Percentiles rank a stretch among this genome's conserved stretches.
These are phyloP conservation scores for Petrosia ficiformis DNA, from an alignment of 37 sponge, comb jelly and placozoan genomes.

Conservation along the genomic window DNA sequence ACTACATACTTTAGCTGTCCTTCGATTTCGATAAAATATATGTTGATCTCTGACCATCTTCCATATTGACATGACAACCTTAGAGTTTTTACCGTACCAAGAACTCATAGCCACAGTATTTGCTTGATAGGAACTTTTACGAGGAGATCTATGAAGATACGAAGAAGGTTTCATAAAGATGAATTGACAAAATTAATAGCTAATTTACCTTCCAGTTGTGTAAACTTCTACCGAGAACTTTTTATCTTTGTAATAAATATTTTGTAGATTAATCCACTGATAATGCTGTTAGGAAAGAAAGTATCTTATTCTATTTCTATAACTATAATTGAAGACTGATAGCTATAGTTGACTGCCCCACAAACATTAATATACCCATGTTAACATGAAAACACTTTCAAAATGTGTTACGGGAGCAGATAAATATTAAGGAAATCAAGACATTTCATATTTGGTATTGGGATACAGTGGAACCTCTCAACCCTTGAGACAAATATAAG, in stretches of 20 bases:
- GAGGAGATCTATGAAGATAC: not conserved
- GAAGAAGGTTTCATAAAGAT: not conserved
- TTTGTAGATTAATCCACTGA: conserved; percentile 76
- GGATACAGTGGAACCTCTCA: no score
- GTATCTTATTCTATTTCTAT: conserved; percentile 10
- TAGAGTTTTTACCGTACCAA: conserved; percentile 49
- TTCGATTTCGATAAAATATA: conserved; percentile 55
- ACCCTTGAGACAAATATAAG: no score
- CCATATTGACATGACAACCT: conserved; percentile 64
- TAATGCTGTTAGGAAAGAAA: conserved; percentile 32
- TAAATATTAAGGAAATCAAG: no score
- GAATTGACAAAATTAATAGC: not conserved
- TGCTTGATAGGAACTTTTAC: not conserved
- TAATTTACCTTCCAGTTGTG: conserved; percentile 30
- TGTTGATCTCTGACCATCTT: conserved; percentile 82
- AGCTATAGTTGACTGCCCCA: no score
- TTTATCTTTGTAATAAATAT: conserved; percentile 72
- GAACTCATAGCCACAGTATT: conserved; percentile 24
- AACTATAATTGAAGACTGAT: not conserved
- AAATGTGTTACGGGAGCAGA: no score
- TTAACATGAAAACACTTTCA: no score
- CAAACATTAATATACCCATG: no score
- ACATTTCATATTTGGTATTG: no score
- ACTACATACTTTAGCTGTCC: conserved; percentile 19
- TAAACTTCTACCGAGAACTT: conserved; percentile 87